phyloP scores from a whole-genome alignment of 1,140 invertebrate genomes.

The Copidosoma floridanum region DNA sequence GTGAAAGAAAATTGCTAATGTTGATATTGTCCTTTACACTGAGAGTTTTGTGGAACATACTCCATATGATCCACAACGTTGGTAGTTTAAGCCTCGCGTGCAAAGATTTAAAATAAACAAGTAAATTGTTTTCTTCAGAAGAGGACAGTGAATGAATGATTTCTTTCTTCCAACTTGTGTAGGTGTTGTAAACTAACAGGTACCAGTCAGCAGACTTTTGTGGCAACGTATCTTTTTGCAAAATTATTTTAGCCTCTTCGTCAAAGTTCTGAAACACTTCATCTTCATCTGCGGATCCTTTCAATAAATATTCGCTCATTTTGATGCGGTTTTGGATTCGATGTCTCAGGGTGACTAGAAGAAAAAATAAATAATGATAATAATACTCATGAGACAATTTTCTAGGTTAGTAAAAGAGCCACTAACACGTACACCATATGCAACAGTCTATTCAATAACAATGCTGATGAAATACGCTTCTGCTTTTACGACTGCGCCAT shows the following conservation, averaged over 20 bases:
- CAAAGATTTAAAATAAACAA: too few species aligned
- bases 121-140: conserved; percentile 10
- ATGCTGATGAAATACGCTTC: too few species aligned
- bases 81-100: too few species aligned
- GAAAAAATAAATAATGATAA: too few species aligned
- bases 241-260: neutral
- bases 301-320: too few species aligned
- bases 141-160: conserved; percentile 5
- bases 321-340: too few species aligned
- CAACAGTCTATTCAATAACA: too few species aligned
- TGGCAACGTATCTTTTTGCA: conserved; percentile 4
- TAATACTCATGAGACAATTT: too few species aligned
- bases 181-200: neutral
- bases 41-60: neutral
- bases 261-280: conserved; percentile 8
- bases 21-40: neutral
- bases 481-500: too few species aligned
- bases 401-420: too few species aligned
- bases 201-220: conserved; percentile 12
- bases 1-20: conserved; percentile 3
- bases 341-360: too few species aligned
- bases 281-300: neutral
- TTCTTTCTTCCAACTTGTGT: conserved; percentile 4
- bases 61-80: conserved; percentile 17
- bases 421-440: too few species aligned